A percentile compares a stretch with the other conserved stretches of the same genome.
These are phyloP conservation scores for Gymnoscopelus microlampas DNA, from an alignment of 2,797 vertebrate species.

Conservation along the genomic window DNA sequence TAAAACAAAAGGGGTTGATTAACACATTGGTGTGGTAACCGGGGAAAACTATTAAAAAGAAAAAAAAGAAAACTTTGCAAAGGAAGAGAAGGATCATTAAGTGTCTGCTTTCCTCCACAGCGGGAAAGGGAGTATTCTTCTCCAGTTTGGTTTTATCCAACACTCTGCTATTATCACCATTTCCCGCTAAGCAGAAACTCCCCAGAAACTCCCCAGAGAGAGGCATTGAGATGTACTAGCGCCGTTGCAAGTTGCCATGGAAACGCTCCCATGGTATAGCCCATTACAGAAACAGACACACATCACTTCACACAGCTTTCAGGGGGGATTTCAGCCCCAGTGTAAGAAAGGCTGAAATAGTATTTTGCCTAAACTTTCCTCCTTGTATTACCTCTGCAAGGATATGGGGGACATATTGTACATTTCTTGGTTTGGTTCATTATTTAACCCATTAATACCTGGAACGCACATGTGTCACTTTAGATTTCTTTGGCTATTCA, in stretches of 20 bases:
- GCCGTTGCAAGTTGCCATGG: conserved; percentile 81
- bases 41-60: conserved; percentile 12
- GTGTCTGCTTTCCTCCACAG: conserved; percentile 45
- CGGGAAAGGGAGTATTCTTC: conserved; percentile 59
- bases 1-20: conserved; percentile 35
- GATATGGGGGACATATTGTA: conserved; percentile 14
- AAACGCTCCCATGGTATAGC: conserved; percentile 79
- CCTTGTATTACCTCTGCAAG: conserved; percentile 15
- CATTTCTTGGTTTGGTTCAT: neutral
- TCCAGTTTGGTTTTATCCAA: conserved; percentile 74
- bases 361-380: conserved; percentile 50
- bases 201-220: conserved; percentile 77
- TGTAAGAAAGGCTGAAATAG: conserved; percentile 34
- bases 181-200: conserved; percentile 72
- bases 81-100: conserved; percentile 41
- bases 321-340: conserved; percentile 52
- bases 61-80: conserved; percentile 19
- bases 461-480: no score
- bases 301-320: conserved; percentile 75
- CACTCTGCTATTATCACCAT: conserved; percentile 75
- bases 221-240: conserved; percentile 72
- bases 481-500: no score
- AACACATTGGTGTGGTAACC: conserved; percentile 23
- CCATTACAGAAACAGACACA: conserved; percentile 81
- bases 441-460: no score